phyloP scores from a whole-genome alignment of 1,140 invertebrate genomes.

The Musca domestica region DNA sequence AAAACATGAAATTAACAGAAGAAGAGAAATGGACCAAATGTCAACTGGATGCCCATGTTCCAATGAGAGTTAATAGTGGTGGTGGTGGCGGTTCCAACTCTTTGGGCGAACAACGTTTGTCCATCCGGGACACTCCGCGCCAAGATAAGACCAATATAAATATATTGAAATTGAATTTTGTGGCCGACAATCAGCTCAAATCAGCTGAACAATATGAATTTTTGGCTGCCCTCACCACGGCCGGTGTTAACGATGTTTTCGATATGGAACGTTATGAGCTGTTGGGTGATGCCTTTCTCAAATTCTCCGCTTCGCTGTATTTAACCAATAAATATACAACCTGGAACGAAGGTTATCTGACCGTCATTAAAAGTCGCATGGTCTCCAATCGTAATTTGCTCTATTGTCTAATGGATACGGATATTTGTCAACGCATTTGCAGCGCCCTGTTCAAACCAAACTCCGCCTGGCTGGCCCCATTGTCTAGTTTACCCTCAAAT shows the following conservation, averaged over 20 bases:
- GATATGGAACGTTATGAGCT: conserved; percentile 82
- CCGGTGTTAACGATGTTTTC: conserved; percentile 71
- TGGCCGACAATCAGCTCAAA: not conserved
- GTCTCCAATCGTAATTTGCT: conserved; percentile 81
- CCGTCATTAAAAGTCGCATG: conserved; percentile 70
- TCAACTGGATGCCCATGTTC: conserved; percentile 36
- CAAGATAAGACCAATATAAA: conserved; percentile 5
- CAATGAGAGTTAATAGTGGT: not conserved
- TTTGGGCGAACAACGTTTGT: not conserved
- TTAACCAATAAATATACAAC: conserved; percentile 68
- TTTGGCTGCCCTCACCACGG: conserved; percentile 69
- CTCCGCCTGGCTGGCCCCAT: conserved; percentile 62
- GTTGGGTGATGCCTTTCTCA: conserved; percentile 86
- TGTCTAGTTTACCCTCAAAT: conserved; percentile 44
- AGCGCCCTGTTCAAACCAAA: conserved; percentile 48
- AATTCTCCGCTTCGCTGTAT: conserved; percentile 73
- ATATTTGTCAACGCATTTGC: conserved; percentile 37
- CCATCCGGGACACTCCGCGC: conserved; percentile 9
- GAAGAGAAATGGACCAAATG: conserved; percentile 32
- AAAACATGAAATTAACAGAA: conserved; percentile 33
- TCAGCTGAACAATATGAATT: conserved; percentile 52
- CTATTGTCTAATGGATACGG: conserved; percentile 59
- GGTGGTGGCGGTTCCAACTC: not conserved
- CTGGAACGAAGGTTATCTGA: conserved; percentile 75
- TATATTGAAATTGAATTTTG: conserved; percentile 20